Base-by-base conservation (phyloP, 2,797 vertebrate genomes). In the Amblyraja radiata region DNA sequence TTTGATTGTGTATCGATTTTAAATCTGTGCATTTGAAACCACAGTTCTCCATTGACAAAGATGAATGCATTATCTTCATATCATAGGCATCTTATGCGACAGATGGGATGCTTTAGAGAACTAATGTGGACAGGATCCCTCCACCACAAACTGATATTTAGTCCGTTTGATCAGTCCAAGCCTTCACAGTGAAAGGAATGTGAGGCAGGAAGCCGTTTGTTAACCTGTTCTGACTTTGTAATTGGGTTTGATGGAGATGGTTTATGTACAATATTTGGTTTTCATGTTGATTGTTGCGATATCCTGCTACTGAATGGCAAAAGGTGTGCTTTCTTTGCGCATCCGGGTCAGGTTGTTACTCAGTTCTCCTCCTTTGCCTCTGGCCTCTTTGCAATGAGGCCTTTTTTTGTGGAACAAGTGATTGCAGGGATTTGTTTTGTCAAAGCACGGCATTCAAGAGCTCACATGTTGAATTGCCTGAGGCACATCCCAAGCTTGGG, bases 251-350 rank as follows among this genome's bases (percentile, higher is more conserved):
- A 97, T 97, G 96, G 96, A 96, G 95, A 95, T 96, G 96, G 97
- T 97, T 96, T 54, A 93, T 54, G n/a, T 80, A 93, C 23, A 93
- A 77, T 65, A 80, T 95, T 97, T 97, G 97, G 97, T 98, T 97
- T 98, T 96, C 98, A 97, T 71, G 97, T 98, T 97, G 98, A 97
- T 97, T 97, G 97, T 98, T 98, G 97, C 98, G 98, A 97, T 97
- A 97, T 97, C 98, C 98, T 98, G 97, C 98, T 98, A 97, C 96
- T 96, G 97, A 97, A 97, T 98, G 97, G 98, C 97, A 96, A 98
- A 96, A 98, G 97, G 96, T 97, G 96, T 97, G 97, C 28, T 11
- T 18, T 18, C 96, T 95, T 98, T 65, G 46, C 96, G 98, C 96
- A 96, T 96, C 96, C 96, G 96, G 95, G 95, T 21, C n/a, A 13